Percentiles rank a stretch among this genome's conserved stretches.
phyloP scores from a whole-genome alignment of 2,797 vertebrate species.

The Esox lucius region DNA sequence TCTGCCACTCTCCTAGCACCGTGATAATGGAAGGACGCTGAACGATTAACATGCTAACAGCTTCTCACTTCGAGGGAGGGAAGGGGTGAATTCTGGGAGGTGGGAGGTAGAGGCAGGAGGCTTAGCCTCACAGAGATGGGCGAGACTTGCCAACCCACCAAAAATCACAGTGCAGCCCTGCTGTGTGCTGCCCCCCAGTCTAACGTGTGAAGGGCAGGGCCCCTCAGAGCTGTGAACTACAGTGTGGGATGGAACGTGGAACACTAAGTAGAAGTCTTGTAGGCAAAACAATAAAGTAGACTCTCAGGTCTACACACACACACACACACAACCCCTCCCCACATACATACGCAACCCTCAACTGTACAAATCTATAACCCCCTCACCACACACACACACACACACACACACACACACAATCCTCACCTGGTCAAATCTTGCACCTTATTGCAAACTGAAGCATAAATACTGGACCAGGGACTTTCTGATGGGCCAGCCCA shows the following conservation, averaged over 20 bases:
- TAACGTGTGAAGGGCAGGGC: constrained; percentile 45
- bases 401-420: no score
- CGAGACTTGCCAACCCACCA: constrained; percentile 37
- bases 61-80: constrained; percentile 36
- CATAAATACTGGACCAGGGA: no score
- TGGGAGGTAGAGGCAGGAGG: constrained; percentile 31
- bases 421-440: no score
- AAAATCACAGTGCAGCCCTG: constrained; percentile 54
- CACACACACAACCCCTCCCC: no score
- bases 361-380: no score
- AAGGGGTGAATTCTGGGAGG: constrained; percentile 42
- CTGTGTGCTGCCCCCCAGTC: constrained; percentile 13
- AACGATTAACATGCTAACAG: constrained; percentile 73
- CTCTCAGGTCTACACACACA: no score
- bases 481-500: no score
- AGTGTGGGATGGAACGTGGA: not conserved
- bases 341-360: no score
- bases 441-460: no score
- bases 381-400: no score
- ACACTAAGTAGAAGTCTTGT: not conserved
- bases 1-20: constrained; percentile 41
- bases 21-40: constrained; percentile 66
- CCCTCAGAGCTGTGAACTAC: constrained; percentile 17
- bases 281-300: not conserved
- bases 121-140: constrained; percentile 20